A percentile compares a stretch with the other conserved stretches of the same genome.
These are phyloP conservation scores for Mactra quadrangularis DNA, from an alignment of 1,140 invertebrate species.

Conservation along the genomic window DNA sequence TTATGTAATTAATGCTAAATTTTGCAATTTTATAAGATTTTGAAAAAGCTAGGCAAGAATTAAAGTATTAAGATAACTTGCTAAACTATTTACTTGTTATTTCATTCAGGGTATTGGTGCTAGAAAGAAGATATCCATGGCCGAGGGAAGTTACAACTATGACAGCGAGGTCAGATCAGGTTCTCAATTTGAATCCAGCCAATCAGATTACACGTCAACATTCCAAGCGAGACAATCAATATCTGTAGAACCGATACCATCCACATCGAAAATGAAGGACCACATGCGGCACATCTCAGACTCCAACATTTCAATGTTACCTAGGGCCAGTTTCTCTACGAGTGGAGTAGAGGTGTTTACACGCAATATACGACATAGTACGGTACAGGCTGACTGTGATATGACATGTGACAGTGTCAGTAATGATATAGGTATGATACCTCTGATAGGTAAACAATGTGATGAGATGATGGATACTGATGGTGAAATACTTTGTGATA, in stretches of 20 bases:
- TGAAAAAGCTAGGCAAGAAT: too few species aligned
- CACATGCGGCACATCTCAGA: background rate
- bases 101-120: background rate
- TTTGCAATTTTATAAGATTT: too few species aligned
- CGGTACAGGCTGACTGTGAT: slow-evolving; percentile 25
- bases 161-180: slow-evolving; percentile 9
- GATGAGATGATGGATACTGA: slow-evolving; percentile 31
- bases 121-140: slow-evolving; percentile 5
- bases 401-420: background rate
- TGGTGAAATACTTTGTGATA: slow-evolving; percentile 25
- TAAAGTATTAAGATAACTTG: too few species aligned
- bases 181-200: slow-evolving; percentile 20
- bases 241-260: background rate
- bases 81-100: too few species aligned
- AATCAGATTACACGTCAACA: slow-evolving; percentile 23
- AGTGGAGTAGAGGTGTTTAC: background rate
- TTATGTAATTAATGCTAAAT: too few species aligned
- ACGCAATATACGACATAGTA: background rate
- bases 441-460: slow-evolving; percentile 11
- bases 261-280: slow-evolving; percentile 1
- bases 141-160: background rate
- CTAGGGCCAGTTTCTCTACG: background rate
- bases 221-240: slow-evolving; percentile 1
- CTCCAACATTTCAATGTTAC: background rate
- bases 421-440: background rate